Evolutionary conservation across 2,888 invertebrate species (phyloP), one percentile per base, ranked within the genome.

Genomic region (Melolontha melolontha): DNA sequence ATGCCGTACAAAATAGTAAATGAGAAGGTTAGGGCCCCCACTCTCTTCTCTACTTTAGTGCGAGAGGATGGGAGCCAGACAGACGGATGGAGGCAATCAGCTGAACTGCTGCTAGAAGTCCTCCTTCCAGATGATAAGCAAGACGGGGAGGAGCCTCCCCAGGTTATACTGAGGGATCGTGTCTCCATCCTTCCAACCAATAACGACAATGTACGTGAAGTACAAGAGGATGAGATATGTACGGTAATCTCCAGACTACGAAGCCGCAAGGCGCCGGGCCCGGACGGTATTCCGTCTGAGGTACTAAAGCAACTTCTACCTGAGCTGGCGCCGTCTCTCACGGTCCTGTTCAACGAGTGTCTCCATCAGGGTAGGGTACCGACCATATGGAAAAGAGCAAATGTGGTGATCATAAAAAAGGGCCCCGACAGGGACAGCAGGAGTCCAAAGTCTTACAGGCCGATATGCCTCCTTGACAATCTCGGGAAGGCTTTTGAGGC

Each of bases 331-430:
- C 64, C 68, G 11, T 2, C 2, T 8, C 51, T 68, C 1, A 41
- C 55, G 8, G n/a, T 10, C 4, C 40, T 73, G 0, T 69, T 22
- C 6, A 73, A 74, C 47, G 62, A 54, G 17, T 73, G 71, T 40
- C 14, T 73, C 0, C 14, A 41, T 14, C 22, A 55, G 1, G 67
- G 68, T 0, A 44, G 8, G 10, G 64, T 72, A 4, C 71, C 72
- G 1, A 62, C 17, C 0, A 22, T 12, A 0, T 71, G 34, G 59
- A 40, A 59, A 40, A 11, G 17, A 11, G 59, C 42, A 0, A 7
- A 40, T 2, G 6, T 59, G 0, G 12, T 17, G 7, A 42, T 42
- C 1, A 59, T n/a, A n/a, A n/a, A n/a, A n/a, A n/a, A n/a, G n/a
- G n/a, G n/a, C n/a, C n/a, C n/a, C n/a, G n/a, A n/a, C n/a, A n/a